Conservation (phyloP, 2,888 invertebrate species). For the Lithophane semibrunnea region DNA sequence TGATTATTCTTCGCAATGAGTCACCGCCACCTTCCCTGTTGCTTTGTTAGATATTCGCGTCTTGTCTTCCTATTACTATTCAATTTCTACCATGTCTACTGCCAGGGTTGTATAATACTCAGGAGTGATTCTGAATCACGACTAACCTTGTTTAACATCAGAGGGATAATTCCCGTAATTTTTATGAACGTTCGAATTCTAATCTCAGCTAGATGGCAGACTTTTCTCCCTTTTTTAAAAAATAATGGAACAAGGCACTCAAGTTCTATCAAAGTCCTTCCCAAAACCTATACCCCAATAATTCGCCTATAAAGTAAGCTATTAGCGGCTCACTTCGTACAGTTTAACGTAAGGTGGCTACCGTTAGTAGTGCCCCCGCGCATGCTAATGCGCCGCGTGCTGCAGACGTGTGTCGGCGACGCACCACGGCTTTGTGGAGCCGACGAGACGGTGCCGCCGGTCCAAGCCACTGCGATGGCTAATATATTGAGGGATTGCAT, state of each 20-base stretch:
- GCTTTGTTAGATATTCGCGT: neutral
- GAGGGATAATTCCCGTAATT: too few species aligned
- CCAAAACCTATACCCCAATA: constrained; percentile 25
- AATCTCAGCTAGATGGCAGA: neutral
- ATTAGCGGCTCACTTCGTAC: constrained; percentile 47
- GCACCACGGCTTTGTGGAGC: constrained; percentile 59
- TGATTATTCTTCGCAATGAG: neutral
- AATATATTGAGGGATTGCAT: constrained; percentile 44
- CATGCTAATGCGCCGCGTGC: constrained; percentile 64
- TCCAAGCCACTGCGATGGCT: neutral
- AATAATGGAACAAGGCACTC: too few species aligned
- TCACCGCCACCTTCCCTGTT: neutral
- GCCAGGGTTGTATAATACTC: neutral
- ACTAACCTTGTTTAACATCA: neutral
- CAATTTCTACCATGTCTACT: too few species aligned
- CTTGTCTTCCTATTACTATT: neutral
- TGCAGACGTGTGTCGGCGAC: constrained; percentile 48
- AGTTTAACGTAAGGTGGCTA: constrained; percentile 58
- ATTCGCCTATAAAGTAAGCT: constrained; percentile 48
- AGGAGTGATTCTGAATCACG: neutral
- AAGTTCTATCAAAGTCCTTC: neutral
- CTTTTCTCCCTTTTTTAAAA: neutral
- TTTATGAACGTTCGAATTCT: too few species aligned
- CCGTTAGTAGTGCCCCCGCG: constrained; percentile 62
- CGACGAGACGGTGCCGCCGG: constrained; percentile 51